Evolutionary conservation across 2,888 invertebrate species (phyloP).

Genomic region (Erynnis tages): DNA sequence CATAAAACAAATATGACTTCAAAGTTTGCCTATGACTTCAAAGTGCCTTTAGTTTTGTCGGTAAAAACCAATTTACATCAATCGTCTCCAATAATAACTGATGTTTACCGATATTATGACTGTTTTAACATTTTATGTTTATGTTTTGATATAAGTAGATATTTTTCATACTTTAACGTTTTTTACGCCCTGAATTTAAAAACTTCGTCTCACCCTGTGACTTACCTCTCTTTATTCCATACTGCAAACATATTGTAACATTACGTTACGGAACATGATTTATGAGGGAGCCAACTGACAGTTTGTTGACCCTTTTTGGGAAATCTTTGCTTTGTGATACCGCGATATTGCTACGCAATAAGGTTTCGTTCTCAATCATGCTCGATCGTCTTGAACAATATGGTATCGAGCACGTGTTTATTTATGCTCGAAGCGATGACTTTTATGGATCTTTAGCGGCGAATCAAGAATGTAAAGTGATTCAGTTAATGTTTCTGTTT

Average conservation of each 20-base stretch:
- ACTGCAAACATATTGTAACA: conserved; percentile 26
- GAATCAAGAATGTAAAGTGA: conserved; percentile 9
- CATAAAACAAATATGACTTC: too few relatives aligned
- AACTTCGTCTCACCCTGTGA: not conserved
- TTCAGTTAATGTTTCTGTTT: not conserved
- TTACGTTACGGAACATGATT: conserved; percentile 59
- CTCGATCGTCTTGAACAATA: conserved; percentile 38
- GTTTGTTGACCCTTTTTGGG: conserved; percentile 60
- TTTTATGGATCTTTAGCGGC: conserved; percentile 6
- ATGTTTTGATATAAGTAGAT: too few relatives aligned
- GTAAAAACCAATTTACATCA: too few relatives aligned
- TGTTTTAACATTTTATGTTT: too few relatives aligned
- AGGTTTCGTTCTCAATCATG: conserved; percentile 43
- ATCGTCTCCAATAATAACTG: too few relatives aligned
- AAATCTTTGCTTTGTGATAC: conserved; percentile 55
- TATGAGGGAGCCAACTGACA: conserved; percentile 58
- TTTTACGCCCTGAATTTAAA: not conserved
- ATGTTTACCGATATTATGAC: too few relatives aligned
- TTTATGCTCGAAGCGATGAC: conserved; percentile 8
- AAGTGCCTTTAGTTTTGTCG: too few relatives aligned
- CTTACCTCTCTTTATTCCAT: conserved; percentile 30
- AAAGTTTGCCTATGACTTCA: too few relatives aligned
- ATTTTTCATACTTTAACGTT: too few relatives aligned
- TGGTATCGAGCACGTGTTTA: conserved; percentile 14
- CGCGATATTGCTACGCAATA: conserved; percentile 38